Conservation (phyloP, 1,140 invertebrate genomes). For the Halyomorpha halys region DNA sequence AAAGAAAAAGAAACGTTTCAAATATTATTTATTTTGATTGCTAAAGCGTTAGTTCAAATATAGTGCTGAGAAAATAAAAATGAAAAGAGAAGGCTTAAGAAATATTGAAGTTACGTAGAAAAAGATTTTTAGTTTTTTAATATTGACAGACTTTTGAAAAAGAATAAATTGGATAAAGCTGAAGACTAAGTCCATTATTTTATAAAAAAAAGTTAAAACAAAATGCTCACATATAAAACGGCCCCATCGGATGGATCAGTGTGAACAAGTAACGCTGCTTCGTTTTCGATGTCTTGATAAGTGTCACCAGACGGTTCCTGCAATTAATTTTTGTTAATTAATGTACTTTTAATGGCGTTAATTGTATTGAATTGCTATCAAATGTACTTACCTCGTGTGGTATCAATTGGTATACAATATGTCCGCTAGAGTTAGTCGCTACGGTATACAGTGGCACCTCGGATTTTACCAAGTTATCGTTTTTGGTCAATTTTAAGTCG, state of each 20-base stretch:
- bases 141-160: no score
- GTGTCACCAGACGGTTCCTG: conserved; percentile 55
- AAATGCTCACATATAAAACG: conserved; percentile 65
- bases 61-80: no score
- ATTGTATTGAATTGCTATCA: background rate
- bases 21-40: no score
- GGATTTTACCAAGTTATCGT: conserved; percentile 57
- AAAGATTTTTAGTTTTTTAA: background rate
- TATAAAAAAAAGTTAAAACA: background rate
- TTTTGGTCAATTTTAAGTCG: conserved; percentile 59
- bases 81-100: background rate
- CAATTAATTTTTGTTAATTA: conserved; percentile 18
- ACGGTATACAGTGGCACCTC: conserved; percentile 48
- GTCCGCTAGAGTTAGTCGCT: conserved; percentile 29
- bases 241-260: conserved; percentile 59
- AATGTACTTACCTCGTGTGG: conserved; percentile 27
- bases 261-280: conserved; percentile 72
- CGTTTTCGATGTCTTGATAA: conserved; percentile 73
- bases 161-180: no score
- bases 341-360: background rate
- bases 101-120: background rate
- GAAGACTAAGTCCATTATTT: no score
- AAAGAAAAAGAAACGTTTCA: no score
- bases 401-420: conserved; percentile 28
- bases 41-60: no score